phyloP scores from a whole-genome alignment of 2,888 invertebrate species.

The Aspidiotus rigidus region DNA sequence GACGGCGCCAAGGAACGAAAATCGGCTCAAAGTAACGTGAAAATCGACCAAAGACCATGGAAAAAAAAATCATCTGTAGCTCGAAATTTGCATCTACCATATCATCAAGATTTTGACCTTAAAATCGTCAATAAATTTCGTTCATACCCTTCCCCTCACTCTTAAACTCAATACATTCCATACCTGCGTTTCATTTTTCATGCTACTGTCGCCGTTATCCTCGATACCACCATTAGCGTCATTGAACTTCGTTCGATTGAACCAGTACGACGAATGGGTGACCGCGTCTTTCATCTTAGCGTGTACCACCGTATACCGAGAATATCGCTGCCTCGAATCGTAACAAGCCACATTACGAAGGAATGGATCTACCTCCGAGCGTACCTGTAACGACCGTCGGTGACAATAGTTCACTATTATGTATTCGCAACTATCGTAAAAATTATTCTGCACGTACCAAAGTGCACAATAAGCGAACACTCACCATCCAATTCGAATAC shows the following conservation, averaged over 20 bases:
- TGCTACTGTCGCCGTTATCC: slow-evolving; percentile 3
- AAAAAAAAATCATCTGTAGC: no score
- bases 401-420: not conserved
- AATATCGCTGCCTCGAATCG: slow-evolving; percentile 66
- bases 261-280: slow-evolving; percentile 58
- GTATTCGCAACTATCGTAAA: not conserved
- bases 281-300: slow-evolving; percentile 54
- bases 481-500: slow-evolving; percentile 92
- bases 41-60: no score
- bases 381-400: slow-evolving; percentile 46
- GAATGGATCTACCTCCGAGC: slow-evolving; percentile 59
- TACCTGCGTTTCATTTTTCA: not conserved
- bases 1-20: no score
- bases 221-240: slow-evolving; percentile 38
- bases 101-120: no score
- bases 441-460: not conserved
- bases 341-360: slow-evolving; percentile 57
- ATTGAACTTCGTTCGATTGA: slow-evolving; percentile 40
- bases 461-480: not conserved
- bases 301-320: slow-evolving; percentile 52
- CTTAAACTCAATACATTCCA: not conserved
- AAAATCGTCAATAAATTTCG: not conserved
- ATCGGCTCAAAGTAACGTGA: no score
- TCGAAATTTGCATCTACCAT: no score
- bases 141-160: not conserved